Base-by-base conservation (phyloP, 2,113 vertebrate species). In the Eudorcas thomsonii region DNA sequence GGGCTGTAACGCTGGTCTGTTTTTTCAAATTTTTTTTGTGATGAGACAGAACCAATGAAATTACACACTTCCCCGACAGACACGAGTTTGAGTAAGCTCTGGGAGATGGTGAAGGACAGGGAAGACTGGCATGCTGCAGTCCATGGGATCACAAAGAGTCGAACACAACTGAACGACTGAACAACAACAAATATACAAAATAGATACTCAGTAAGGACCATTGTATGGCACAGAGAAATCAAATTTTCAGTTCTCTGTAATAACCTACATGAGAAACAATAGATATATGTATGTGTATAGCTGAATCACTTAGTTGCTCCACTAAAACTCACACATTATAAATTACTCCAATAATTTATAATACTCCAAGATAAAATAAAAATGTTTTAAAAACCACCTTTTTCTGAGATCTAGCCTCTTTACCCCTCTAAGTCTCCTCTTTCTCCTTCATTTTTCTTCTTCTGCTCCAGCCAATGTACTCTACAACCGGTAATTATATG, bases 321-420 rank as follows among this genome's bases (percentile, higher is more conserved):
- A 36, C 67, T 74, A 39, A 39, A 74, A 3, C 36, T 74, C n/a
- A 74, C 21, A 74, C 67, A 74, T 74, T 39, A 74, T 74, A 74
- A 39, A 74, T 39, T 74, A 39, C 21, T 57, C 55, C 21, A 57
- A 57, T 57, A 57, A 57, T 57, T 25, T 25, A 57, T 57, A 57
- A 3, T 74, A 74, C 5, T 39, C 19, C 67, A 74, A 39, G 39
- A 39, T 1, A 74, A 74, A 74, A 71, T 36, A 74, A 39, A 39
- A 25, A 0, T 3, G 1, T n/a, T n/a, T 67, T 1, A 6, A 74
- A 74, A 23, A 11, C 0, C 67, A 74, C 21, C 4, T 25, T 74
- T 74, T 74, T 23, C 36, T 25, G 59, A 77, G n/a, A 48, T 39
- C 50, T 43, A 45, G 50, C 16, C 16, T 83, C 5, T 48, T 81